Conservation (phyloP, 2,113 vertebrate species). For the Oxyruncus cristatus region DNA sequence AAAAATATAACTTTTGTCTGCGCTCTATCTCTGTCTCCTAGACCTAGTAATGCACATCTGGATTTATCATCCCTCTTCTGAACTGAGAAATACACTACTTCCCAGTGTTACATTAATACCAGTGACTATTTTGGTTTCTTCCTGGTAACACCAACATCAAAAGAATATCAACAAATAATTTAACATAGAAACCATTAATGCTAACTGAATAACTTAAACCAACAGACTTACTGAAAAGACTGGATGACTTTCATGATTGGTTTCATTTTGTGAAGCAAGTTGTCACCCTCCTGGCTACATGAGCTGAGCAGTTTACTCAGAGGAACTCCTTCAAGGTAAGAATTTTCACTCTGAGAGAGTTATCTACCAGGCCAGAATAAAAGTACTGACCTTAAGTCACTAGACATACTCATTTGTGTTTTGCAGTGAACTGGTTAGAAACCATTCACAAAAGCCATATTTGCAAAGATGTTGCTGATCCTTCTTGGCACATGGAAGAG, state of each 20-base stretch:
- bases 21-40: slow-evolving; percentile 18
- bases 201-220: neutral
- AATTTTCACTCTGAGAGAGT: neutral
- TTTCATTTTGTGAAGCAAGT: neutral
- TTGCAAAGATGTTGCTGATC: neutral
- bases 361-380: neutral
- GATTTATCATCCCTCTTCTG: neutral
- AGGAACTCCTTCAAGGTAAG: neutral
- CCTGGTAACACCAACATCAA: neutral
- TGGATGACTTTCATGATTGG: neutral
- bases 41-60: slow-evolving; percentile 9
- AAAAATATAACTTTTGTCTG: neutral
- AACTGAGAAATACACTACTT: slow-evolving; percentile 8
- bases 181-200: neutral
- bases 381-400: neutral
- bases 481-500: neutral
- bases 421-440: neutral
- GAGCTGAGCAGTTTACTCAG: neutral
- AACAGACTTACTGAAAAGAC: neutral
- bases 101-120: neutral
- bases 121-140: neutral
- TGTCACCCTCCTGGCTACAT: neutral
- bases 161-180: neutral
- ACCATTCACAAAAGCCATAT: neutral
- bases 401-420: neutral